Evolutionary conservation across 2,113 vertebrate species (phyloP), one percentile per base, ranked within the genome.

Genomic region (Chloropsis hardwickii): DNA sequence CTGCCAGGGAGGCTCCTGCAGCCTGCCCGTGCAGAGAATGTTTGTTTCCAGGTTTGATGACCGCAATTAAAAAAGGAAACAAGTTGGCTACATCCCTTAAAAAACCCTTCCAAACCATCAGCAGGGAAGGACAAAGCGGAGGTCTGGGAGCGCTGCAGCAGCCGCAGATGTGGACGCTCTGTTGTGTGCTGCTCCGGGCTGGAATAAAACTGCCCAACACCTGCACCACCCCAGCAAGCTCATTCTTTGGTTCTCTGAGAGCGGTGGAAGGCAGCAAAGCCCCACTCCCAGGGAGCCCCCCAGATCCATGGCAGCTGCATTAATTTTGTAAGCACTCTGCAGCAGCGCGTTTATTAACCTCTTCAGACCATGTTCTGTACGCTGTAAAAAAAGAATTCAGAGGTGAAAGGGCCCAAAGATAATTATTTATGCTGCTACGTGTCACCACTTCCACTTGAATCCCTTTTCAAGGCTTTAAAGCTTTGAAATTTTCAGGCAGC

Each of bases 341-440:
- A 18, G 74, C 74, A 86, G 35, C 6, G 3, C 1, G 54, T 88
- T 96, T 96, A 97, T 90, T 94, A 97, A 95, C 66, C 95, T 92
- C 94, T 94, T 90, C 91, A 95, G 73, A 66, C 94, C 88, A 47
- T 31, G 88, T 57, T 81, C 90, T 85, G 62, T 20, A 64, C 0
- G 89, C 94, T 45, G 90, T 42, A 93, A 95, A 95, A 92, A 86
- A 92, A 92, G 92, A 94, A 96, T 88, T 78, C 90, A 40, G 90
- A 53, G 94, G 93, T 96, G 95, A 96, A 96, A 94, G 92, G 91
- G 85, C 88, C 84, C 94, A 96, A 96, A 94, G 95, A 95, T 96
- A 95, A 97, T 96, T 97, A 97, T 95, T 96, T 96, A 97, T 95
- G 94, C 95, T 95, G 92, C 90, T 95, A 56, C n/a, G 29, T 97